These are phyloP conservation scores for Listronotus bonariensis DNA, from an alignment of 1,140 invertebrate species.

Conservation along the genomic window DNA sequence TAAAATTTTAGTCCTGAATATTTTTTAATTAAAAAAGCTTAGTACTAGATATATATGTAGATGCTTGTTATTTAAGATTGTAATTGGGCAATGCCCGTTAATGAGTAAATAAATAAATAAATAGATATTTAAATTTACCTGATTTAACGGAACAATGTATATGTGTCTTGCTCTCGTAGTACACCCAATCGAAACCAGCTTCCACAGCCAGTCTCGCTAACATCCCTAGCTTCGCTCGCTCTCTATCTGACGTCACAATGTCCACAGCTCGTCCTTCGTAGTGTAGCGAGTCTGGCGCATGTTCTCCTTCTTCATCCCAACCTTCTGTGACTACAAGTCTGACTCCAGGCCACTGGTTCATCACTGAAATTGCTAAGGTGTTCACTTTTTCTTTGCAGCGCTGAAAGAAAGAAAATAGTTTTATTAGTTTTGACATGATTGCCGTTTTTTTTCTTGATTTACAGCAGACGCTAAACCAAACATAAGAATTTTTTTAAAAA, in stretches of 20 bases:
- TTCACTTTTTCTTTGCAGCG: constrained; percentile 94
- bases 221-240: constrained; percentile 93
- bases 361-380: constrained; percentile 92
- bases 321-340: constrained; percentile 89
- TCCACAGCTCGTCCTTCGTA: constrained; percentile 96
- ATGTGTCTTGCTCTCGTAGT: constrained; percentile 91
- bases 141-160: constrained; percentile 98
- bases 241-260: constrained; percentile 91
- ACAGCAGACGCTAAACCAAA: too few species aligned
- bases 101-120: background rate
- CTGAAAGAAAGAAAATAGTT: constrained; percentile 62
- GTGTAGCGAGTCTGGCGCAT: constrained; percentile 83
- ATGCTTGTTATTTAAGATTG: too few species aligned
- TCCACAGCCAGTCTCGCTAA: constrained; percentile 93
- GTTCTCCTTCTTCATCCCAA: constrained; percentile 88
- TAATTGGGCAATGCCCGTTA: too few species aligned
- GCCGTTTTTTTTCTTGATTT: too few species aligned
- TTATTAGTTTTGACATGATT: too few species aligned
- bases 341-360: constrained; percentile 98
- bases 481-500: too few species aligned
- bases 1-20: too few species aligned
- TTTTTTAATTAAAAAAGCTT: too few species aligned
- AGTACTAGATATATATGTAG: too few species aligned
- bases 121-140: constrained; percentile 69
- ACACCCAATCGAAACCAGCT: constrained; percentile 98